phyloP scores from a whole-genome alignment of 2,888 invertebrate species.

The Drosophila prostipennis region DNA sequence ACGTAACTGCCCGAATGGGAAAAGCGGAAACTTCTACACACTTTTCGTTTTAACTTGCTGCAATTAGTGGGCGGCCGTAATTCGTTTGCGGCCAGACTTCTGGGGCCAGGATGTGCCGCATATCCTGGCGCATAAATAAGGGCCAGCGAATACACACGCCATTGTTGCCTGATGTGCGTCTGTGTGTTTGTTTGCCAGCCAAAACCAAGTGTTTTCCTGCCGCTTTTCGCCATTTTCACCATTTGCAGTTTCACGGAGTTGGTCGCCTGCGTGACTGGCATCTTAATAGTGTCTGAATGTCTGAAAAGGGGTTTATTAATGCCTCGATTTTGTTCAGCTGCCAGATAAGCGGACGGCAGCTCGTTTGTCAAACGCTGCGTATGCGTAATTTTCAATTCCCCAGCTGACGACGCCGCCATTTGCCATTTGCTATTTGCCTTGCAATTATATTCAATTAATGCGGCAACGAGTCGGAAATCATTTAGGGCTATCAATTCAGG shows the following conservation, averaged over 20 bases:
- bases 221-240: constrained; percentile 6
- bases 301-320: constrained; percentile 44
- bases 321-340: constrained; percentile 30
- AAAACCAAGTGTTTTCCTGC: constrained; percentile 27
- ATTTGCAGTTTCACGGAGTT: constrained; percentile 29
- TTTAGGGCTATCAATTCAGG: constrained; percentile 45
- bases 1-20: constrained; percentile 55
- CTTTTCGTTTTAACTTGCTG: constrained; percentile 73
- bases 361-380: constrained; percentile 54
- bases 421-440: constrained; percentile 14
- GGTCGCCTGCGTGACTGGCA: constrained; percentile 41
- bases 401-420: constrained; percentile 3
- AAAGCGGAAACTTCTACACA: constrained; percentile 54
- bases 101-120: constrained; percentile 58
- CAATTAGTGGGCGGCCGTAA: constrained; percentile 74
- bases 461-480: constrained; percentile 48
- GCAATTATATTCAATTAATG: constrained; percentile 67
- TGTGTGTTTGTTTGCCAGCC: constrained; percentile 14
- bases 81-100: constrained; percentile 67
- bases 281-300: constrained; percentile 36
- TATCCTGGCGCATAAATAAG: constrained; percentile 66
- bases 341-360: constrained; percentile 37
- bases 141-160: constrained; percentile 34
- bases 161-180: constrained; percentile 62
- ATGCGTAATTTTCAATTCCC: constrained; percentile 55